Conservation (phyloP, 2,797 vertebrate species). For the Crenuchus spilurus region DNA sequence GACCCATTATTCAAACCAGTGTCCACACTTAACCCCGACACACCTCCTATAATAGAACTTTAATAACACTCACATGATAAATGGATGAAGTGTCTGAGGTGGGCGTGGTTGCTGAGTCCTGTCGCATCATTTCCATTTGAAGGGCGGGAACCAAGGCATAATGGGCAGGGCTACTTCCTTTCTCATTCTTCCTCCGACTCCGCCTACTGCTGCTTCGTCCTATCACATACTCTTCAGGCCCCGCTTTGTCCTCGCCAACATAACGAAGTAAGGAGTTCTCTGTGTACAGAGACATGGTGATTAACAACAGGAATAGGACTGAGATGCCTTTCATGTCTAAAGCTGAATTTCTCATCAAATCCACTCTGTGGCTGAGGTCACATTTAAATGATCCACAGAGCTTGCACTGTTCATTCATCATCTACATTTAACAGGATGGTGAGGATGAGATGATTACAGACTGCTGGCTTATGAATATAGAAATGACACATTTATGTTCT, state of each 20-base stretch:
- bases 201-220: constrained; percentile 91
- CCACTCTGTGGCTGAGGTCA: background rate
- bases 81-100: constrained; percentile 80
- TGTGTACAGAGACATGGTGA: constrained; percentile 58
- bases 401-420: background rate
- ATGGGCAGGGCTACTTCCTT: constrained; percentile 90
- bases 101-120: constrained; percentile 84
- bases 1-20: background rate
- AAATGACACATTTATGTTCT: constrained; percentile 39
- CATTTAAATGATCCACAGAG: constrained; percentile 10
- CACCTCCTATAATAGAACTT: background rate
- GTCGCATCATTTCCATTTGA: constrained; percentile 91
- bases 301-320: constrained; percentile 7
- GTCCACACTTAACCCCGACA: background rate
- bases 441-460: constrained; percentile 55
- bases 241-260: constrained; percentile 91
- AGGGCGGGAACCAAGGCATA: constrained; percentile 90
- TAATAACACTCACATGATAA: constrained; percentile 74
- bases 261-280: constrained; percentile 93
- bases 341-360: background rate
- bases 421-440: background rate
- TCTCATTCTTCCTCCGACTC: constrained; percentile 92
- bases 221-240: constrained; percentile 90
- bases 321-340: constrained; percentile 14
- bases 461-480: constrained; percentile 9